Base-by-base conservation (phyloP, 2,113 vertebrate species). In the Daubentonia madagascariensis region DNA sequence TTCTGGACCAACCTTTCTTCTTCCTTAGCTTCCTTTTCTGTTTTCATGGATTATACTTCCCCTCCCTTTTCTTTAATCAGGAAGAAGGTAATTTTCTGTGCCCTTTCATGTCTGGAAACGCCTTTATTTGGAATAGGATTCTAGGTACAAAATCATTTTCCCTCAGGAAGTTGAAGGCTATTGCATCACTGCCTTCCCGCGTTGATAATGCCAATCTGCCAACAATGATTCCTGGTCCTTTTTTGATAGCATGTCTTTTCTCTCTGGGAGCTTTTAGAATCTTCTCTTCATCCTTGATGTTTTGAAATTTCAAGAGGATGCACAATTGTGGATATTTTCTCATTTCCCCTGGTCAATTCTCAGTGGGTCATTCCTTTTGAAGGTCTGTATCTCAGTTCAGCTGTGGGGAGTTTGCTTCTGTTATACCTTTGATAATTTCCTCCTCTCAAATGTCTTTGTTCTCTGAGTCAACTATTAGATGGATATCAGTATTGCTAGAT, bases 101-200 rank as follows among this genome's bases (percentile, higher is more conserved):
- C n/a, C 59, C 32, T 52, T 43, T 48, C 10, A 30, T 57, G 14
- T 73, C 52, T 75, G 79, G 50, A 95, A 94, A 79, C 80, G 37
- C 57, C 78, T 84, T 84, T 76, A 73, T 85, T 87, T 97, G 80
- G 14, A 35, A 23, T 35, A 78, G 23, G 67, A 57, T 25, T 72
- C 45, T 28, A 54, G 23, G 50, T 30, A 54, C 5, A n/a, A 35
- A 83, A 80, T 25, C 30, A 25, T 57, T 85, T 81, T 63, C 37
- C n/a, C 73, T 76, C 50, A 57, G 65, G 48, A 52, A 89, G 22
- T 48, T 32, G 72, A 85, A 85, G 57, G 67, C 23, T 30, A 68
- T 32, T 2, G 10, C 13, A 70, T 11, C 14, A 40, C 17, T 40
- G 10, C 5, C 12, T 76, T n/a, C 20, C 25, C 45, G 70, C 2